Base-by-base conservation (phyloP, 92 coral and sea anemone genomes). In the Ricordea florida region DNA sequence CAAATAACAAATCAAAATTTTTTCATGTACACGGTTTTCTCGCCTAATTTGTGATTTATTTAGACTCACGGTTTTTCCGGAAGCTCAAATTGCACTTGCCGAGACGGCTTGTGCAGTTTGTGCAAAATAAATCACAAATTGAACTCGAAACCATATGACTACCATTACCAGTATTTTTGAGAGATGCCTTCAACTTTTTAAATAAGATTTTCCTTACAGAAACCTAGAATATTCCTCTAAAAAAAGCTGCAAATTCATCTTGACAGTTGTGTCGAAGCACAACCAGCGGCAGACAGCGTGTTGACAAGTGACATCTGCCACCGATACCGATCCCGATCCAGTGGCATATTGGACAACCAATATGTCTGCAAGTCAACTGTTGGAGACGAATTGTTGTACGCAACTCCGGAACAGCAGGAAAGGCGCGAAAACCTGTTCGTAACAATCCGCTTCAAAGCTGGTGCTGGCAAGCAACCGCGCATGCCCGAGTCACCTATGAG, bases 371-470 rank as follows among this genome's bases (percentile, higher is more conserved):
- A 30, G 23, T 30, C 72, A 1, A 31, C 31, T 30, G 11, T 65
- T 38, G 72, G 43, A 18, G 42, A 45, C 47, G 72, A 65, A 5
- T 42, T 29, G 0, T 31, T 65, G 13, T 65, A 25, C 42, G 57
- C 57, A 10, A 30, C 72, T 29, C 72, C 72, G 9, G 43, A 15
- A 28, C 57, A 65, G 57, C 72, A 65, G 42, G 30, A 65, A 21
- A 29, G 43, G 72, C 35, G 42, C 10, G 72, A 65, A 44, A 65
- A 65, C 25, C 41, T 65, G 3, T 65, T 65, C 25, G 72, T 65
- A 10, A 65, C 30, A 10, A 4, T 65, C 5, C 57, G 72, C 31
- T 64, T 45, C 3, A 24, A 52, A 20, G 66, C 29, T 7, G 16
- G 20, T 7, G 46, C 37, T 42, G 69, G 52, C 11, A n/a, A 45